Conservation (phyloP, 2,888 invertebrate species). For the Andrena hattorfiana region DNA sequence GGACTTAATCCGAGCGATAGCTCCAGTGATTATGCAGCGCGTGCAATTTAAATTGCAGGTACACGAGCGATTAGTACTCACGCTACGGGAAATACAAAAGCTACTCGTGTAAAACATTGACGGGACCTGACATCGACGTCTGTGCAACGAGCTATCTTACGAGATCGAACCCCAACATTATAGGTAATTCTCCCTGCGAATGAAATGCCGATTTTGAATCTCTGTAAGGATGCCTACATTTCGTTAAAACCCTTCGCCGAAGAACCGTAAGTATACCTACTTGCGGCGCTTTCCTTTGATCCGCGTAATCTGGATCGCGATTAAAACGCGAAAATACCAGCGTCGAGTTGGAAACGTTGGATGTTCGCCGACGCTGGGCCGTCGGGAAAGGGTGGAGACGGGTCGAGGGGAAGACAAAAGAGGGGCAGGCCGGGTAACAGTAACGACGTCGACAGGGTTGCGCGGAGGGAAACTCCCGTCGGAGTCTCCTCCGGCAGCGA, state of each 20-base stretch:
- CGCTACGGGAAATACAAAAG: too few relatives aligned
- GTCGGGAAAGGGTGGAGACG: constrained; percentile 56
- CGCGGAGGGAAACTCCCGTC: constrained; percentile 73
- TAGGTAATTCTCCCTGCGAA: too few relatives aligned
- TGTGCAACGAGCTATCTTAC: too few relatives aligned
- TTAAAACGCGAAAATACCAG: constrained; percentile 70
- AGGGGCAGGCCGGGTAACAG: constrained; percentile 68
- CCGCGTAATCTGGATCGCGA: constrained; percentile 59
- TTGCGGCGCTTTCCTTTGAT: neutral
- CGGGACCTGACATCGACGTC: too few relatives aligned
- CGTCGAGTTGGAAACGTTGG: constrained; percentile 60
- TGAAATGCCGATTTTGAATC: too few relatives aligned
- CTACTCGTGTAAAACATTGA: too few relatives aligned
- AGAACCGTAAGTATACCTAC: too few relatives aligned
- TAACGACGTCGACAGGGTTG: constrained; percentile 75
- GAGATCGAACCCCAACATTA: too few relatives aligned
- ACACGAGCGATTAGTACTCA: too few relatives aligned
- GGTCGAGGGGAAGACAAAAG: constrained; percentile 48
- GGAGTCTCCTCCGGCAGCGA: constrained; percentile 75
- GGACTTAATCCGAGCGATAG: neutral
- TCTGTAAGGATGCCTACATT: too few relatives aligned
- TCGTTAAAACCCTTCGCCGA: too few relatives aligned
- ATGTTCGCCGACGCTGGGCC: constrained; percentile 42
- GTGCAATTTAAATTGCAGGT: too few relatives aligned
- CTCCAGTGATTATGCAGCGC: neutral